Evolutionary conservation across 2,113 vertebrate species (phyloP), one percentile per base, ranked within the genome.

Genomic region (Misgurnus anguillicaudatus): DNA sequence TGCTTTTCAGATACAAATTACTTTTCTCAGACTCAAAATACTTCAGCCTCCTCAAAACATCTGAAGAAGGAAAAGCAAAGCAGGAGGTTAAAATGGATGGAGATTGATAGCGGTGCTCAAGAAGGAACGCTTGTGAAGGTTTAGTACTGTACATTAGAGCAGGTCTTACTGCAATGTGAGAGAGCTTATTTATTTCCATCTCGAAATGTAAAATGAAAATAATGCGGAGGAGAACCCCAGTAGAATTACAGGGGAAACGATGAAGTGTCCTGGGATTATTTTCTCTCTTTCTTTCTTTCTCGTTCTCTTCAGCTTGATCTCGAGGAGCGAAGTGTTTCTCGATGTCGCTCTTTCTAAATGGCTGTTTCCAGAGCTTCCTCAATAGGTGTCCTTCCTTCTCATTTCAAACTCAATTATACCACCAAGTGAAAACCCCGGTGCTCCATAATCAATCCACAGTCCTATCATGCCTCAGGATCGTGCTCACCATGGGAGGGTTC

Each of bases 131-230:
- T 83, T 88, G 80, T 78, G 84, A 88, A 85, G 83, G 85, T 31
- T 31, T 31, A 31, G 24, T 31, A 31, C 24, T 31, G 24, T 31
- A 31, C 2, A 31, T 31, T 31, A 80, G 80, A 84, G 61, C 67
- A 48, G 45, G 21, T 61, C 62, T 80, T 58, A 80, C 67, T 78
- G 7, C 60, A 80, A 67, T 85, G 83, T 17, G 83, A 86, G 76
- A 86, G 78, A 80, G 87, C 85, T 90, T 91, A 91, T 91, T 91
- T 92, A 90, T 90, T 89, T 92, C 91, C 88, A 91, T 91, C 86
- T 85, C 80, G 42, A 83, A 84, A 87, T 89, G 83, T 84, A 89
- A 88, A 87, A 83, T 88, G 85, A 90, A 87, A 83, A 82, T 58
- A 21, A 75, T 65, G 45, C 64, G 85, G 75, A 73, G 80, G 81